Evolutionary conservation across 2,888 invertebrate genomes (phyloP).

Genomic region (Neoscelio sp.): DNA sequence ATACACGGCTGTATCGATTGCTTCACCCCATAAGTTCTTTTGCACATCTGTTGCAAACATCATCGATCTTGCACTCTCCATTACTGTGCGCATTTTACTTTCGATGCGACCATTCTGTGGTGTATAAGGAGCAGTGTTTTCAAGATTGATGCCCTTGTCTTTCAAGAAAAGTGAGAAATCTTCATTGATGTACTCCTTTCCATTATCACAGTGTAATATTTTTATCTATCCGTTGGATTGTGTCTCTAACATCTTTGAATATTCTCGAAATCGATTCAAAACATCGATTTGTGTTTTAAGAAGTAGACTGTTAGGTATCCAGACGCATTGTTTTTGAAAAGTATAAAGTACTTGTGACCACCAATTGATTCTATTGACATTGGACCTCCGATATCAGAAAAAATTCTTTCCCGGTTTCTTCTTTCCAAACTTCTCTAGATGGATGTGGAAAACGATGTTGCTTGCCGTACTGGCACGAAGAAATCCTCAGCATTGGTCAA

Average conservation of each 20-base stretch:
- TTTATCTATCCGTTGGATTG: not conserved
- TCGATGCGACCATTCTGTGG: conserved; percentile 24
- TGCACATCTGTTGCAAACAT: not conserved
- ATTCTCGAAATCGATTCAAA: conserved; percentile 1
- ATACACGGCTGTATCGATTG: conserved; percentile 1
- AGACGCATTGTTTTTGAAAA: conserved; percentile 1
- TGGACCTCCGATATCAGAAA: conserved; percentile 49
- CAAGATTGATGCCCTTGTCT: not conserved
- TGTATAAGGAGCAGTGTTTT: conserved; percentile 20
- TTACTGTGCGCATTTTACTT: conserved; percentile 10
- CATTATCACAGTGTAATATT: conserved; percentile 16
- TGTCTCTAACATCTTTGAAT: conserved; percentile 8
- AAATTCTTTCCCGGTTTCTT: conserved; percentile 25
- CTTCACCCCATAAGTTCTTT: conserved; percentile 17
- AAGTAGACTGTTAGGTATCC: not conserved
- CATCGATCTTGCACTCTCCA: conserved; percentile 22
- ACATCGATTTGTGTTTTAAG: conserved; percentile 19
- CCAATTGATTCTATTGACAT: conserved; percentile 19
- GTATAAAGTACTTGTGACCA: conserved; percentile 6
- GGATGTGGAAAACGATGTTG: conserved; percentile 30
- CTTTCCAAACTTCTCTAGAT: not conserved
- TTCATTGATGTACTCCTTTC: conserved; percentile 18
- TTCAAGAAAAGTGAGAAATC: conserved; percentile 1
- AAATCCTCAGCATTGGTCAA: too few relatives aligned
- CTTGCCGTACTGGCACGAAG: conserved; percentile 38